Conservation (phyloP, 2,797 vertebrate species). For the Alauda arvensis region DNA sequence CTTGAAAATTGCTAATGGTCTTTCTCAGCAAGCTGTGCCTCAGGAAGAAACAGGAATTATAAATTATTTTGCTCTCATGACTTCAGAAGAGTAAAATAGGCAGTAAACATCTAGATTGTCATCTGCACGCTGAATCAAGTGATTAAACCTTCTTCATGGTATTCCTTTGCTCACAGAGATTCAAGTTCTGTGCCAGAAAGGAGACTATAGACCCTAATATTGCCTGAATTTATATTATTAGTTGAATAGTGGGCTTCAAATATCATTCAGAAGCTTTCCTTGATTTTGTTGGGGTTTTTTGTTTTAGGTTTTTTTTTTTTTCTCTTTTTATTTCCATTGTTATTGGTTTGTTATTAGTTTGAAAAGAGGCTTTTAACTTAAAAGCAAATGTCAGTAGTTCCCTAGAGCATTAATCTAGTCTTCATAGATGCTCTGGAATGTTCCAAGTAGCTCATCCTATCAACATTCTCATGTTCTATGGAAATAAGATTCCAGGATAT, state of each 20-base stretch:
- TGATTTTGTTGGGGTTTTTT: neutral
- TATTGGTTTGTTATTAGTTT: neutral
- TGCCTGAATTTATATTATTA: neutral
- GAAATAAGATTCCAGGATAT: neutral
- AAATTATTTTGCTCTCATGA: neutral
- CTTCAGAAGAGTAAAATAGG: neutral
- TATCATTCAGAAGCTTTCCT: neutral
- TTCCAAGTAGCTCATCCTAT: neutral
- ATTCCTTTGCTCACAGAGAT: neutral
- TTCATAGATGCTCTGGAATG: neutral
- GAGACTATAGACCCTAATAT: neutral
- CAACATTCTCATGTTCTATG: neutral
- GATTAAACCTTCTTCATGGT: neutral
- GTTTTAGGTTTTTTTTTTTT: rapidly evolving
- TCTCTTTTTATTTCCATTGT: neutral
- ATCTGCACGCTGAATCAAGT: neutral
- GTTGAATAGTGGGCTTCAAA: neutral
- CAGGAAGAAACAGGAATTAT: neutral
- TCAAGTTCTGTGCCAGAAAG: neutral
- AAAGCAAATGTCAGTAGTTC: neutral
- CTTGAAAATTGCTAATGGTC: neutral
- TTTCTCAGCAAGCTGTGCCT: neutral
- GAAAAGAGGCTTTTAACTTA: neutral
- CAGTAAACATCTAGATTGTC: neutral
- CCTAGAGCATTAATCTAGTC: neutral